Percentiles rank a stretch among this genome's conserved stretches.
These are phyloP conservation scores for Achatina immaculata DNA, from an alignment of 1,140 invertebrate genomes.

Conservation along the genomic window DNA sequence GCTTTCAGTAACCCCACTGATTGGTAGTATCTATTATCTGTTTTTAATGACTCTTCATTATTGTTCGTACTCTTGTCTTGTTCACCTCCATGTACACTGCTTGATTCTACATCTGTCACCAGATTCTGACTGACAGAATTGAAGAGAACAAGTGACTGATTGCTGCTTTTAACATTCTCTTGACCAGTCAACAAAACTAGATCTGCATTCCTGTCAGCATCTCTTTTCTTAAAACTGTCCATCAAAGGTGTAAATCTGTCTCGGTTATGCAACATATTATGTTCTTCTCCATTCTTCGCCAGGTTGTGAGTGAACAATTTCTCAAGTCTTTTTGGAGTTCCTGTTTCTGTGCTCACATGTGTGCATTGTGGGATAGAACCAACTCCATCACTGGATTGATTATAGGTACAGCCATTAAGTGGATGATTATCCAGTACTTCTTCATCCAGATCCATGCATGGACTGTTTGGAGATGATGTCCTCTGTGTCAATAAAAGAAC, in stretches of 20 bases:
- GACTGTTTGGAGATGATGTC: conserved; percentile 5
- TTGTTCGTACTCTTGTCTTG: neutral
- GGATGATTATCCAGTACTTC: neutral
- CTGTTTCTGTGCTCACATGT: neutral
- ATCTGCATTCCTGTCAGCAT: neutral
- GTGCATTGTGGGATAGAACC: neutral
- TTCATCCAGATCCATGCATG: conserved; percentile 6
- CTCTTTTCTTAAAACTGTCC: neutral
- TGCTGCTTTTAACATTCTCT: neutral
- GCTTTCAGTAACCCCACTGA: neutral
- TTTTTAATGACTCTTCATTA: neutral
- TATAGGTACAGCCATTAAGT: neutral
- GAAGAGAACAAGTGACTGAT: neutral
- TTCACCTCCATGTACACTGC: neutral
- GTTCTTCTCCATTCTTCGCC: neutral
- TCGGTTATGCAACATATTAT: neutral
- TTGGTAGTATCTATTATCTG: neutral
- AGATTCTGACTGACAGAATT: neutral
- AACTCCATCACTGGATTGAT: neutral
- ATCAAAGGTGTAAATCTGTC: neutral
- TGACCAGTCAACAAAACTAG: neutral
- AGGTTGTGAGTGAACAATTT: neutral
- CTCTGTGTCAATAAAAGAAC: conserved; percentile 6
- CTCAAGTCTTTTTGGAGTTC: neutral
- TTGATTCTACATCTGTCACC: neutral